phyloP scores from a whole-genome alignment of 1,140 invertebrate species.

The Subanguina moxae region DNA sequence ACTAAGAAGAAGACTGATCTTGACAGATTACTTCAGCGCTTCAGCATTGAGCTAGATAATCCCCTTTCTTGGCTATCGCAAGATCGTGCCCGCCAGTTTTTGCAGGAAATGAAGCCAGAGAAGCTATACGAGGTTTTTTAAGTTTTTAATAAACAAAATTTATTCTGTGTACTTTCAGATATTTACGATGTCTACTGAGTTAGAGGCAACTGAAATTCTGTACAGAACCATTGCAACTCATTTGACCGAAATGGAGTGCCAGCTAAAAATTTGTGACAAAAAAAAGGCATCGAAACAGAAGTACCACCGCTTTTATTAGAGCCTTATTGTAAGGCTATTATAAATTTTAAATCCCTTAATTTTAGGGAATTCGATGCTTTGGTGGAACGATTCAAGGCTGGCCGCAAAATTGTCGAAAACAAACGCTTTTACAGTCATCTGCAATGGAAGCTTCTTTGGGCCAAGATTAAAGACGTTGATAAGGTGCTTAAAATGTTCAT shows the following conservation, averaged over 20 bases:
- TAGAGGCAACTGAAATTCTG: background rate
- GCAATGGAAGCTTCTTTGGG: constrained; percentile 24
- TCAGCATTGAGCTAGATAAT: constrained; percentile 40
- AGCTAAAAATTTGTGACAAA: background rate
- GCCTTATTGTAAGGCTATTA: too few species aligned
- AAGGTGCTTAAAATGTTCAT: background rate
- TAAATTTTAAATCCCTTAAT: too few species aligned
- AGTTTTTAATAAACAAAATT: constrained; percentile 1
- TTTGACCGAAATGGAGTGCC: background rate
- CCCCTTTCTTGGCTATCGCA: constrained; percentile 46
- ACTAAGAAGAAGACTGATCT: constrained; percentile 28
- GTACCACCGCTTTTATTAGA: too few species aligned
- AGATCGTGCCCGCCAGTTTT: constrained; percentile 35
- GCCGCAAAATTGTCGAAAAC: constrained; percentile 1
- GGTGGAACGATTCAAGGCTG: constrained; percentile 5
- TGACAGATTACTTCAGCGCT: constrained; percentile 37
- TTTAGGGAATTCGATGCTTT: constrained; percentile 11
- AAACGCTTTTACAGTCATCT: constrained; percentile 2
- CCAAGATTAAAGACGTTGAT: constrained; percentile 13
- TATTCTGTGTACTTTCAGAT: constrained; percentile 4
- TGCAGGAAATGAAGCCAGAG: constrained; percentile 44
- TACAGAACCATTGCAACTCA: background rate
- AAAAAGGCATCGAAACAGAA: background rate
- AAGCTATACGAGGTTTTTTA: constrained; percentile 40
- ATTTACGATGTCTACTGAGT: constrained; percentile 1